Conservation (phyloP, 2,888 invertebrate species). For the Acanthococcus lagerstroemiae region DNA sequence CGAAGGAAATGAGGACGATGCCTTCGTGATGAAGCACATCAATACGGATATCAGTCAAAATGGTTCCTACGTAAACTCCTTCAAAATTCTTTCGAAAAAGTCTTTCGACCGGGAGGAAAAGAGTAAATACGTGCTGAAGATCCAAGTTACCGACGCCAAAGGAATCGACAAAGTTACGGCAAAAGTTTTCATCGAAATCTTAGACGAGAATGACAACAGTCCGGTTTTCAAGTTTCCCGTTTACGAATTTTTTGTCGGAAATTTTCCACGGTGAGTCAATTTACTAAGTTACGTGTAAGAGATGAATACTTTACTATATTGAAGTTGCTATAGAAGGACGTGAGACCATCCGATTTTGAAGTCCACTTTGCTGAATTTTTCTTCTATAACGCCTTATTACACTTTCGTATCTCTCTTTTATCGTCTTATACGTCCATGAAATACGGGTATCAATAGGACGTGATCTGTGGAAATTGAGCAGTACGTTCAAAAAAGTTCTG, state of each 20-base stretch:
- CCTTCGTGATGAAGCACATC: slow-evolving; percentile 62
- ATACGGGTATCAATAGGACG: no score
- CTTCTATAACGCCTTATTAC: no score
- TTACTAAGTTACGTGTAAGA: no score
- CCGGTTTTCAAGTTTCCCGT: slow-evolving; percentile 69
- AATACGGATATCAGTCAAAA: slow-evolving; percentile 39
- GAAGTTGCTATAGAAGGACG: no score
- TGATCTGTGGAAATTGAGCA: no score
- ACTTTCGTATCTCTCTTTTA: no score
- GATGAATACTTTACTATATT: no score
- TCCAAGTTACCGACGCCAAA: slow-evolving; percentile 69
- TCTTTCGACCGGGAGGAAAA: slow-evolving; percentile 69
- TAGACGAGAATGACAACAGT: slow-evolving; percentile 85
- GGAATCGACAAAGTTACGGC: slow-evolving; percentile 72
- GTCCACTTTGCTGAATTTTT: no score
- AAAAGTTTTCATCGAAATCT: slow-evolving; percentile 62
- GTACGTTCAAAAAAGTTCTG: no score
- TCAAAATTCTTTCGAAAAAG: slow-evolving; percentile 63
- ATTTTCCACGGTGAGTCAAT: slow-evolving; percentile 11
- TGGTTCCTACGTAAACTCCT: slow-evolving; percentile 57
- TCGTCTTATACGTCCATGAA: no score
- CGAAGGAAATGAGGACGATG: slow-evolving; percentile 61
- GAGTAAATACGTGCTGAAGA: slow-evolving; percentile 58
- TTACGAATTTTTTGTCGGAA: slow-evolving; percentile 53
- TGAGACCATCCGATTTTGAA: no score